phyloP scores from a whole-genome alignment of 2,888 invertebrate genomes.

The Caenorhabditis sp. region DNA sequence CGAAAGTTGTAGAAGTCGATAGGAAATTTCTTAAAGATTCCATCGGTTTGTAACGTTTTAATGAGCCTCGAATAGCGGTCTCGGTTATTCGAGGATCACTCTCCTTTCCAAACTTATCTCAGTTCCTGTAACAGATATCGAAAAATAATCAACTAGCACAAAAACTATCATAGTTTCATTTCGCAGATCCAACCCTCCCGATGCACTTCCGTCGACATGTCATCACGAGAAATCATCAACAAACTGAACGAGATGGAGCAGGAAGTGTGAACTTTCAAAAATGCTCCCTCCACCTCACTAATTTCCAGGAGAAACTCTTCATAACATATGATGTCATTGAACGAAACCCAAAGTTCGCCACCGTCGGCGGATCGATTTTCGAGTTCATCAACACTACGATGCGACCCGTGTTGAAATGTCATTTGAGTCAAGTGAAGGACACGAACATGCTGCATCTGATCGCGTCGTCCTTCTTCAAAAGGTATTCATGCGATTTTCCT shows the following conservation, averaged over 20 bases:
- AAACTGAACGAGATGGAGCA: slow-evolving; percentile 65
- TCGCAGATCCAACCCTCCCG: slow-evolving; percentile 56
- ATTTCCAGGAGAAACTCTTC: slow-evolving; percentile 59
- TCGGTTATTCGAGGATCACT: too few species aligned
- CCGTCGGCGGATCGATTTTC: slow-evolving; percentile 62
- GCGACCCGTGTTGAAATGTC: slow-evolving; percentile 57
- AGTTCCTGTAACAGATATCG: too few species aligned
- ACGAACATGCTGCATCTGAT: slow-evolving; percentile 61
- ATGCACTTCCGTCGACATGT: slow-evolving; percentile 57
- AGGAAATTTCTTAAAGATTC: too few species aligned
- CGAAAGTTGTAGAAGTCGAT: too few species aligned
- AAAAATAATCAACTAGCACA: too few species aligned
- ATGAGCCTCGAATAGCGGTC: too few species aligned
- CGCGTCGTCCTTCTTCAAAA: slow-evolving; percentile 61
- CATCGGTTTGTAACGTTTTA: too few species aligned
- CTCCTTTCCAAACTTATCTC: too few species aligned
- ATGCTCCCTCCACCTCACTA: neutral
- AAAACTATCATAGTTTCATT: too few species aligned
- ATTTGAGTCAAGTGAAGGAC: slow-evolving; percentile 60
- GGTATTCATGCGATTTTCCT: slow-evolving; percentile 15
- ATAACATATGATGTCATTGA: slow-evolving; percentile 66
- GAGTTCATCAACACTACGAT: slow-evolving; percentile 60
- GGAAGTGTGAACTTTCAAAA: slow-evolving; percentile 40
- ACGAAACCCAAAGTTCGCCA: slow-evolving; percentile 59
- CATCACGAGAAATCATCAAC: slow-evolving; percentile 61